Conservation (phyloP, 2,113 vertebrate species). For the Ariopsis seemanni region DNA sequence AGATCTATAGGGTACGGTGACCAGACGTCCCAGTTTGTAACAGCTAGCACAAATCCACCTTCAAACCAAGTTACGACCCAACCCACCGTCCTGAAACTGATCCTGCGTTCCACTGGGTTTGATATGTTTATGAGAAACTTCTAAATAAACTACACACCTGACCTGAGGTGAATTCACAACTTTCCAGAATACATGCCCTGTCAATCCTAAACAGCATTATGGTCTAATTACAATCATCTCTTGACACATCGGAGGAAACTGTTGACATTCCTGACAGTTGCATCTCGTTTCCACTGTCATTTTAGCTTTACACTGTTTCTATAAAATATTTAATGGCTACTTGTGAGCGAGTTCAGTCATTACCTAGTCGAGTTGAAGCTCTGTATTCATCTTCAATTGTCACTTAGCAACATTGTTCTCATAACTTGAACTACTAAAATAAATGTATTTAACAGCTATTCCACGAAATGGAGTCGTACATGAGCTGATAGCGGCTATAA, state of each 20-base stretch:
- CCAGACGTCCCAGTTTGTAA: too few species aligned
- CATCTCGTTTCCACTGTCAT: neutral
- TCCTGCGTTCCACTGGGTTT: neutral
- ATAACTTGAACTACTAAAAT: neutral
- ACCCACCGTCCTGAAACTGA: neutral
- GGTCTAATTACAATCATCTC: neutral
- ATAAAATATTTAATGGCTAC: neutral
- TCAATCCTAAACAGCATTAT: neutral
- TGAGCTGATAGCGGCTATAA: too few species aligned
- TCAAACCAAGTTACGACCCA: neutral
- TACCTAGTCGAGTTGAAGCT: neutral
- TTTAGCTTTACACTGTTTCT: too few species aligned
- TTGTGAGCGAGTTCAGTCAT: neutral
- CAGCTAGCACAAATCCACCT: neutral
- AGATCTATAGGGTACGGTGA: too few species aligned
- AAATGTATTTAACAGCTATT: too few species aligned
- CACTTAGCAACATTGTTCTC: neutral
- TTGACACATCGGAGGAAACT: neutral
- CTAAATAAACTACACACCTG: neutral
- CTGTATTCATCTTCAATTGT: neutral
- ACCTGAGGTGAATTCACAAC: neutral
- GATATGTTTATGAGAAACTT: too few species aligned
- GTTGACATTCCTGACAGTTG: neutral
- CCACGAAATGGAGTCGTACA: too few species aligned
- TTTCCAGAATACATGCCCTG: neutral